These are phyloP conservation scores for Protophormia terraenovae DNA, from an alignment of 2,888 invertebrate genomes.

Conservation along the genomic window DNA sequence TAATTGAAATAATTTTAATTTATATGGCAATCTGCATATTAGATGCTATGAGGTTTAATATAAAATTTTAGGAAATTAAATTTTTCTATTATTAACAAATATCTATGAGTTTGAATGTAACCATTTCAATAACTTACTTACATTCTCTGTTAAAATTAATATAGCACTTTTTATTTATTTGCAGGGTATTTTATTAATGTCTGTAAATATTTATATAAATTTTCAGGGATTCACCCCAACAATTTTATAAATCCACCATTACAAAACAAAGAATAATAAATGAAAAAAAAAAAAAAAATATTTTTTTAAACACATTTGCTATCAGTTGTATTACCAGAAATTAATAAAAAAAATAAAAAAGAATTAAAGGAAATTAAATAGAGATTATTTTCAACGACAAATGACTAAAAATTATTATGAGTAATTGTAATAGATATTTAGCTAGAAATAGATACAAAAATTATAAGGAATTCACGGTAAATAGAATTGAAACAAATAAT, in stretches of 20 bases:
- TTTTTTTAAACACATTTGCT: not conserved
- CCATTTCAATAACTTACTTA: too few species aligned
- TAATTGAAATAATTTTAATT: slow-evolving; percentile 3
- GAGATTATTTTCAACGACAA: not conserved
- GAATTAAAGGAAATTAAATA: not conserved
- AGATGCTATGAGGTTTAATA: not conserved
- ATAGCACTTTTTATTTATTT: too few species aligned
- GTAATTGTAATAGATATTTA: not conserved
- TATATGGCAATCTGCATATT: not conserved
- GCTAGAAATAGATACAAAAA: not conserved
- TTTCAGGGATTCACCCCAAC: not conserved
- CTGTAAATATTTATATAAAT: not conserved
- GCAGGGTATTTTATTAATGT: too few species aligned
- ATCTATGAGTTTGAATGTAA: too few species aligned
- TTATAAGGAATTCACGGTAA: too few species aligned
- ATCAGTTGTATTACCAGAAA: not conserved
- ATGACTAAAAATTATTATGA: not conserved
- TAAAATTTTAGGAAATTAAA: not conserved
- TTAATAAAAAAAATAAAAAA: not conserved
- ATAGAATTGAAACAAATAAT: too few species aligned
- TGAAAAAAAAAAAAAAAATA: not conserved
- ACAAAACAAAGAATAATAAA: not conserved
- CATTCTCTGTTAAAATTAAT: too few species aligned
- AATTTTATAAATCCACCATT: not conserved
- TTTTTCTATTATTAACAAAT: too few species aligned